A percentile compares a stretch with the other conserved stretches of the same genome.
phyloP scores from a whole-genome alignment of 2,888 invertebrate genomes.

The Callyntrura guangdongensis region DNA sequence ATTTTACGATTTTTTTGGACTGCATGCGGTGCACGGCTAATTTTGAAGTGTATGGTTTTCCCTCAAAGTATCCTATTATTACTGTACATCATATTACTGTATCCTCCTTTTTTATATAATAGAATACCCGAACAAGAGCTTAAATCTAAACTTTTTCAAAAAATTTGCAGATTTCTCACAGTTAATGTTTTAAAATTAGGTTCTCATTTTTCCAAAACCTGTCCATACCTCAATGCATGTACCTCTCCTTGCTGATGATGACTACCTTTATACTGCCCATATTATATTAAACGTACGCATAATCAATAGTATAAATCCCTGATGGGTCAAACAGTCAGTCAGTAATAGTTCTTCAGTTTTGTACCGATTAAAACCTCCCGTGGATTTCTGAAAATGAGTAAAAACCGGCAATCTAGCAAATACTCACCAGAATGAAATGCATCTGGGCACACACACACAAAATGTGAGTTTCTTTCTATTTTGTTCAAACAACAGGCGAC shows the following conservation, averaged over 20 bases:
- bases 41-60: constrained; percentile 22
- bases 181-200: constrained; percentile 44
- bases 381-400: constrained; percentile 60
- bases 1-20: background rate
- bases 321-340: constrained; percentile 70
- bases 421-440: background rate
- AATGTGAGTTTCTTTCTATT: background rate
- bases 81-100: background rate
- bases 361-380: constrained; percentile 65
- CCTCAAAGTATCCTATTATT: constrained; percentile 33
- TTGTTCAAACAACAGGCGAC: background rate
- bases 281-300: background rate
- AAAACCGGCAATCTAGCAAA: background rate
- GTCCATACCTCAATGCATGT: background rate
- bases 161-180: constrained; percentile 56
- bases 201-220: constrained; percentile 52
- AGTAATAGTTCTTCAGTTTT: constrained; percentile 60
- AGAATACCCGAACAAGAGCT: background rate
- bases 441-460: background rate
- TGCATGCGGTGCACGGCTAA: constrained; percentile 43
- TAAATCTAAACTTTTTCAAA: background rate
- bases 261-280: too few species aligned
- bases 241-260: background rate
- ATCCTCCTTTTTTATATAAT: background rate
- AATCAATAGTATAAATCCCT: constrained; percentile 51